Evolutionary conservation across 1,140 invertebrate species (phyloP), one percentile per base, ranked within the genome.

Genomic region (Drosophila biarmipes): DNA sequence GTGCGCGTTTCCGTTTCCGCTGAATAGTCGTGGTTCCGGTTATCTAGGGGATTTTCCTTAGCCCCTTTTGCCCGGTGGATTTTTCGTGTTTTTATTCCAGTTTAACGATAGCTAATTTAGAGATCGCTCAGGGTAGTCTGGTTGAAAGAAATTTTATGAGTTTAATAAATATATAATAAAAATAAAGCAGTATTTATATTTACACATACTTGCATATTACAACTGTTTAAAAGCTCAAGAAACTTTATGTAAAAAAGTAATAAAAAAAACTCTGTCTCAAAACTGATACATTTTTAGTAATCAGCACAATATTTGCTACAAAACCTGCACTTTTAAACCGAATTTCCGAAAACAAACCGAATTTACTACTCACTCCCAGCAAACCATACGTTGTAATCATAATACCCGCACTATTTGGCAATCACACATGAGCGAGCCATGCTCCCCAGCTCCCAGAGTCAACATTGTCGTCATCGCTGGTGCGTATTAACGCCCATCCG

Each of bases 391-490:
- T 19, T 43, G 11, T 10, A 19, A 1, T 12, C 1, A 37, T 24
- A 37, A 37, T 37, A 43, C 8, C 40, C 15, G 4, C 17, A 19
- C 40, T 19, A 5, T 19, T 42, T 29, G 34, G 62, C 75, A 79
- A 84, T 79, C 75, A 84, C 80, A 84, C 79, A 82, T 82, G 59
- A 78, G 62, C 78, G 79, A 64, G 35, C 31, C 34, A 19, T 40
- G 35, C 43, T 31, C 45, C 19, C 43, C 63, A 49, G 24, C 27
- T 37, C 8, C 29, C 27, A 68, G 37, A 51, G 53, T 66, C 46
- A 52, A 43, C 64, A 68, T 64, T 52, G 21, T 68, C 64, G 29
- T 67, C 63, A 37, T 37, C 62, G 59, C 52, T 31, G 29, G 61
- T 64, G 29, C 59, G 75, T 84, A 76, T 84, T 85, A 79, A 77